Base-by-base conservation (phyloP, 2,113 vertebrate genomes). In the Sylvicapra grimmia region DNA sequence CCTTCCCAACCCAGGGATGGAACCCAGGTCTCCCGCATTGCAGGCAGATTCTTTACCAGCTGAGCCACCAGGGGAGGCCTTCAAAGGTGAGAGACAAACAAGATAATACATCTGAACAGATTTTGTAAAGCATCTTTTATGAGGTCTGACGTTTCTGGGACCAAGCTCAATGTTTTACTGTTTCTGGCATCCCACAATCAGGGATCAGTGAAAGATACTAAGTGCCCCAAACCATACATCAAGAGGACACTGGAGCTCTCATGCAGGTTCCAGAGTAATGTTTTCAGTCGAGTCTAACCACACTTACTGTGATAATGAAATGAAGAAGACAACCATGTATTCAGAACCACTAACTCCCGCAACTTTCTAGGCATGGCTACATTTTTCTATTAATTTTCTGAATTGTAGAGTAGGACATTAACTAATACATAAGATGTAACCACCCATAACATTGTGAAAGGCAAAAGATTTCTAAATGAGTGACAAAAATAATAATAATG, bases 131-230 rank as follows among this genome's bases (percentile, higher is more conserved):
- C 49, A 94, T 93, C 47, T 68, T 96, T 96, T 61, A 90, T 83
- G 94, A 88, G 25, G 89, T 87, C 58, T 97, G 88, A 98, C 86
- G 27, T 86, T 96, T 97, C 96, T 94, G 63, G 92, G 94, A 86
- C 65, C 80, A 98, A 90, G 90, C 40, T 75, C 84, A 93, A 6
- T 68, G 27, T 49, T 92, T 90, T 83, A 51, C 87, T 85, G 4
- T 90, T 83, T 95, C 58, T 96, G 95, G 21, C 68, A 89, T 90
- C 33, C 31, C 40, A 56, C 29, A 72, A 89, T 36, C 80, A 92
- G 85, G 44, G n/a, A 59, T 29, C 54, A 58, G 49, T 85, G 58
- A 77, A 53, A 83, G 68, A 59, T 12, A 95, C 72, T 59, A 75
- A 90, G 44, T 5, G 33, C 1, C 10, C 1, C 19, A 16, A 13